phyloP scores from a whole-genome alignment of 2,113 vertebrate genomes.

The Kryptolebias marmoratus region DNA sequence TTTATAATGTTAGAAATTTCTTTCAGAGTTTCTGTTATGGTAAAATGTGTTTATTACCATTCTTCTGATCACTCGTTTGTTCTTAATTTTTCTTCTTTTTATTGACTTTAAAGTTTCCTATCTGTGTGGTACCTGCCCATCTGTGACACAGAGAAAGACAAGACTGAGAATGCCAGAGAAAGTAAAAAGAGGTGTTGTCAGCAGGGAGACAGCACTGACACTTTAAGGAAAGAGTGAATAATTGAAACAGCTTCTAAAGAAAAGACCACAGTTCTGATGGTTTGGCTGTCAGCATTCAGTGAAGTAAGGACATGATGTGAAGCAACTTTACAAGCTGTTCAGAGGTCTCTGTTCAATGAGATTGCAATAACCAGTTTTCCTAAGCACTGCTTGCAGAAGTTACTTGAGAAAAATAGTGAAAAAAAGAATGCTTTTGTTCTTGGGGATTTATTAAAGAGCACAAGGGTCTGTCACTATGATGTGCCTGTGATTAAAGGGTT shows the following conservation, averaged over 20 bases:
- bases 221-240: slow-evolving; percentile 66
- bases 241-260: slow-evolving; percentile 66
- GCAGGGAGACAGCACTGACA: slow-evolving; percentile 38
- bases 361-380: slow-evolving; percentile 59
- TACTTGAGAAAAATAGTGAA: slow-evolving; percentile 39
- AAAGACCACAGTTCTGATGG: slow-evolving; percentile 53
- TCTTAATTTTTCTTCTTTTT: slow-evolving; percentile 23
- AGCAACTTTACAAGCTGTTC: slow-evolving; percentile 57
- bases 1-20: slow-evolving; percentile 56
- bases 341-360: slow-evolving; percentile 52
- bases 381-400: slow-evolving; percentile 14
- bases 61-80: slow-evolving; percentile 32
- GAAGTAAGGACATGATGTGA: slow-evolving; percentile 50
- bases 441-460: slow-evolving; percentile 61
- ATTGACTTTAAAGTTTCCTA: slow-evolving; percentile 28
- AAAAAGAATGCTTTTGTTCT: slow-evolving; percentile 54
- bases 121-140: slow-evolving; percentile 30
- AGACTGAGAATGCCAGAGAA: slow-evolving; percentile 21
- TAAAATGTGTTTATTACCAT: slow-evolving; percentile 45
- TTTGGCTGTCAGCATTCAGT: slow-evolving; percentile 55
- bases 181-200: slow-evolving; percentile 48
- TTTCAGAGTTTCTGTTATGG: slow-evolving; percentile 41
- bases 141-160: slow-evolving; percentile 16
- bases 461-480: slow-evolving; percentile 59
- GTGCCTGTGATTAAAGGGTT: slow-evolving; percentile 63